Percentiles rank a stretch among this genome's conserved stretches.
These are phyloP conservation scores for Campopleginae sp. DNA, from an alignment of 2,888 invertebrate genomes.

Conservation along the genomic window DNA sequence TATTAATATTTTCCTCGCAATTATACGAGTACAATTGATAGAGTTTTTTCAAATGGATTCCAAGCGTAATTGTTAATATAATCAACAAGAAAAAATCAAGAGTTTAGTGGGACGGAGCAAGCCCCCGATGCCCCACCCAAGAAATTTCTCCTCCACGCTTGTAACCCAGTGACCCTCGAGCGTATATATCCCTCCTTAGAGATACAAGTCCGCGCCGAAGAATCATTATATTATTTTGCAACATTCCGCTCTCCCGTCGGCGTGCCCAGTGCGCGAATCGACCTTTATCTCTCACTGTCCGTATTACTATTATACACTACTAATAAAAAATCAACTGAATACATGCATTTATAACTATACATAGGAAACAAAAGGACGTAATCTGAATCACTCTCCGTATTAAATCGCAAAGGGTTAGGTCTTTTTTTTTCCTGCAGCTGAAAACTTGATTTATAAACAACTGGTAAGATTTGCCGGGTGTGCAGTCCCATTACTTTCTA, in stretches of 20 bases:
- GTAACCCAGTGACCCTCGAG: constrained; percentile 69
- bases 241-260: constrained; percentile 65
- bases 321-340: constrained; percentile 8
- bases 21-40: constrained; percentile 16
- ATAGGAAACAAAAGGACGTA: constrained; percentile 24
- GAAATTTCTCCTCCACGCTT: constrained; percentile 65
- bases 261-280: constrained; percentile 64
- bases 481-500: constrained; percentile 66
- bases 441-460: constrained; percentile 18
- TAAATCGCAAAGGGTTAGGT: background rate
- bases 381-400: background rate
- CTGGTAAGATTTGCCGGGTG: constrained; percentile 18
- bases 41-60: background rate
- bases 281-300: constrained; percentile 68
- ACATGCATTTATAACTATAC: constrained; percentile 14
- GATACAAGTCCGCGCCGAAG: constrained; percentile 53
- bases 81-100: constrained; percentile 40
- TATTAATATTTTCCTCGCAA: constrained; percentile 2
- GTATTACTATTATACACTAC: constrained; percentile 57
- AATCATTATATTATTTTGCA: constrained; percentile 71
- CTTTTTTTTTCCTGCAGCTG: constrained; percentile 5
- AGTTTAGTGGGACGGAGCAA: constrained; percentile 52
- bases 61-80: constrained; percentile 45
- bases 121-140: constrained; percentile 64
- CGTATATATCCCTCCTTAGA: constrained; percentile 43